Conservation (phyloP, 2,888 invertebrate species). For the Eupithecia pulchellata region DNA sequence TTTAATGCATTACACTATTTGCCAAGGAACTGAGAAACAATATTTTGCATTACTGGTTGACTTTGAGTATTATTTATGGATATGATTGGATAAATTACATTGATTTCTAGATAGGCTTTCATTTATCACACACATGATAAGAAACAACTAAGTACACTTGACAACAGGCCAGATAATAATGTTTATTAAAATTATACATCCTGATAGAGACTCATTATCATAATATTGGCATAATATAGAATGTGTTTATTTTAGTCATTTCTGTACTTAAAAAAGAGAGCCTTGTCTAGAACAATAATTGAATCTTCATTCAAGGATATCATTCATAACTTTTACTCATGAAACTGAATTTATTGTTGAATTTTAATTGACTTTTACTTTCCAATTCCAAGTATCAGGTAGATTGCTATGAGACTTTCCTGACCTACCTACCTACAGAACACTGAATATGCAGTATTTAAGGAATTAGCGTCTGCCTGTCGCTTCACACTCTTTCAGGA, state of each 20-base stretch:
- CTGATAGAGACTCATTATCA: neutral
- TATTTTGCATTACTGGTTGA: neutral
- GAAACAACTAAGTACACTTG: constrained; percentile 12
- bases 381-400: neutral
- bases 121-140: constrained; percentile 9
- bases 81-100: constrained; percentile 9
- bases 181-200: neutral
- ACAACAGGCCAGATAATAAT: constrained; percentile 6
- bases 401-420: neutral
- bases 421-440: neutral
- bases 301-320: constrained; percentile 6
- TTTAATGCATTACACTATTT: constrained; percentile 2
- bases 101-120: constrained; percentile 20
- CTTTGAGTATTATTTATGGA: neutral
- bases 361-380: neutral
- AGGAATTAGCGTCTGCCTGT: neutral
- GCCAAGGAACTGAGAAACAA: neutral
- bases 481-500: neutral
- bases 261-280: neutral
- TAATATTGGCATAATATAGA: neutral
- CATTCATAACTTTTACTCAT: neutral
- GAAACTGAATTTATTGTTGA: neutral
- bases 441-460: neutral
- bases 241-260: neutral
- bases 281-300: neutral